Conservation (phyloP, 2,113 vertebrate genomes). For the Gallinago media region DNA sequence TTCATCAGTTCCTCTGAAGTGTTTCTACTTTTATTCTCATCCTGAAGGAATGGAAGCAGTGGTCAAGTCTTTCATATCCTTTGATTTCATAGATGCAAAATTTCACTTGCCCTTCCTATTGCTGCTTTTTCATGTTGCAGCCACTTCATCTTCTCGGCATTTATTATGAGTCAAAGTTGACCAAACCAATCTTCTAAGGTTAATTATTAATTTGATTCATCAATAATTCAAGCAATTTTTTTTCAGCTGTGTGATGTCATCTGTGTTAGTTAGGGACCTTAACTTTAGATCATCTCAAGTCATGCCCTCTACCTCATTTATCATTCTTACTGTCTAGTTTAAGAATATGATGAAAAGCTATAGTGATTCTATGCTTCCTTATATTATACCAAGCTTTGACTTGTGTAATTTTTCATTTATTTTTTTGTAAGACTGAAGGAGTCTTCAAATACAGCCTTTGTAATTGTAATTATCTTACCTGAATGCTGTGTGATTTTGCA, state of each 20-base stretch:
- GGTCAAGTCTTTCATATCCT: not conserved
- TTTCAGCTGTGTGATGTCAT: constrained; percentile 49
- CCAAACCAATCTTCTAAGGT: constrained; percentile 47
- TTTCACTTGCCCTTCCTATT: not conserved
- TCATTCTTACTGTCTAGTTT: constrained; percentile 30
- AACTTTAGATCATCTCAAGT: constrained; percentile 31
- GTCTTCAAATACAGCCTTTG: not conserved
- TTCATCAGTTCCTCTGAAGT: not conserved
- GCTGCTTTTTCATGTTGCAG: not conserved
- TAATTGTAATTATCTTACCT: not conserved
- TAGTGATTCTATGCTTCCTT: not conserved
- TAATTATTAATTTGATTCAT: constrained; percentile 66
- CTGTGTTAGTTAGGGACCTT: constrained; percentile 26
- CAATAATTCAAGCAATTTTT: constrained; percentile 42
- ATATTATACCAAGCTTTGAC: not conserved
- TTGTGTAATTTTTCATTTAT: not conserved
- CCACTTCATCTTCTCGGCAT: constrained; percentile 38
- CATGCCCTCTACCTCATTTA: constrained; percentile 24
- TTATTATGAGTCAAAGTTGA: constrained; percentile 63
- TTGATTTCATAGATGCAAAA: not conserved
- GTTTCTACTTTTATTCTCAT: not conserved
- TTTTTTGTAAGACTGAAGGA: not conserved
- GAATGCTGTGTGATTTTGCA: not conserved
- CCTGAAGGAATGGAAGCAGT: not conserved
- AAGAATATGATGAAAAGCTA: constrained; percentile 21